A percentile compares a stretch with the other conserved stretches of the same genome.
phyloP scores from a whole-genome alignment of 2,113 vertebrate species.

The Zosterops lateralis region DNA sequence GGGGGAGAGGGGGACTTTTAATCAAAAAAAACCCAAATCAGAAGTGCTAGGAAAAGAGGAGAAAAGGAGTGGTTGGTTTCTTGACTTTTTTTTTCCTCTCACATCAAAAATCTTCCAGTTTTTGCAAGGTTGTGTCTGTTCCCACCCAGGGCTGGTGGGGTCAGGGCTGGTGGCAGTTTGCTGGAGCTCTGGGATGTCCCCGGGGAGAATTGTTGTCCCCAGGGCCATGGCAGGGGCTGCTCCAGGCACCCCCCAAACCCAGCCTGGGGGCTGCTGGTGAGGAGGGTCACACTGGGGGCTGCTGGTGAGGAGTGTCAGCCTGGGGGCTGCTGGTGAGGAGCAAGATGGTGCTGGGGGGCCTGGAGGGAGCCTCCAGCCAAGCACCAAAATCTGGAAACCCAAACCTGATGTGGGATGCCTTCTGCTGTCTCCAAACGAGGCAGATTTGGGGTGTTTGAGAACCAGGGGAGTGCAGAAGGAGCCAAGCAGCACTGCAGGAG shows the following conservation, averaged over 20 bases:
- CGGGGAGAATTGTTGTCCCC: neutral
- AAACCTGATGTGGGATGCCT: fast-evolving
- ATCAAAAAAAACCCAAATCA: neutral
- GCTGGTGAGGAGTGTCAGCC: neutral
- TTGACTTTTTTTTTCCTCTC: fast-evolving
- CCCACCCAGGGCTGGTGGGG: neutral
- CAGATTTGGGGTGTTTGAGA: neutral
- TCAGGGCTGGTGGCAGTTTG: neutral
- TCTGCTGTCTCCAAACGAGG: neutral
- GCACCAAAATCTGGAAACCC: neutral
- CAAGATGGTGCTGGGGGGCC: neutral
- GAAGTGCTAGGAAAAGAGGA: neutral
- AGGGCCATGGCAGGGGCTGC: neutral
- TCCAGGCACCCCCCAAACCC: neutral
- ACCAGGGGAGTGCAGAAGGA: neutral
- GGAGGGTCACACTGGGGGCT: neutral
- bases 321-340: neutral
- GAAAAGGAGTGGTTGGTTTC: neutral
- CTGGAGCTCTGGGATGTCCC: neutral
- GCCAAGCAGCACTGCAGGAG: neutral
- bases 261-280: neutral
- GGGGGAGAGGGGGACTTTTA: neutral
- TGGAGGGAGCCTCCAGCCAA: neutral
- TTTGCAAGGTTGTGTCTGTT: neutral
- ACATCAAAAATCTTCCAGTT: neutral